Evolutionary conservation across 1,140 invertebrate genomes (phyloP).

Genomic region (Drosophila chauvacae): DNA sequence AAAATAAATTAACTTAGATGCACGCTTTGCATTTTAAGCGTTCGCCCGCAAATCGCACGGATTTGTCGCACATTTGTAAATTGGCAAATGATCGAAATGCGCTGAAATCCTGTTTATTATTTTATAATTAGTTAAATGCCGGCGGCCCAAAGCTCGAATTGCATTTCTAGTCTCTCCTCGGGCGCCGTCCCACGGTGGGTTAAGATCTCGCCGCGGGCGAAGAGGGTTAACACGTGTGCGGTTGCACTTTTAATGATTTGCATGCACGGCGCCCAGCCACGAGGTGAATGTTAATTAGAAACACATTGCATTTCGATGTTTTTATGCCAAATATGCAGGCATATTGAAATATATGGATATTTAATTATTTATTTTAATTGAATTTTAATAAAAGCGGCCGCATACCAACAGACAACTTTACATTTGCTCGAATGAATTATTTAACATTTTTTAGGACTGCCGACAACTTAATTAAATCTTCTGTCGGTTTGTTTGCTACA

Average conservation of each 20-base stretch:
- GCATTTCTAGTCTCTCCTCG: slow-evolving; percentile 39
- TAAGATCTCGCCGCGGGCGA: slow-evolving; percentile 12
- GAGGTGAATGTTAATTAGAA: slow-evolving; percentile 74
- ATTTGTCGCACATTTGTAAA: slow-evolving; percentile 77
- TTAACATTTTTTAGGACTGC: not conserved
- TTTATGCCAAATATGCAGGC: slow-evolving; percentile 14
- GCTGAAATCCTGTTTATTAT: slow-evolving; percentile 78
- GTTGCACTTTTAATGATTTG: slow-evolving; percentile 60
- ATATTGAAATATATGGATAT: slow-evolving; percentile 42
- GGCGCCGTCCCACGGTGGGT: not conserved
- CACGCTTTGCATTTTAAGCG: slow-evolving; percentile 67
- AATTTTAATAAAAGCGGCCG: slow-evolving; percentile 43
- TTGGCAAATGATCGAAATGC: slow-evolving; percentile 71
- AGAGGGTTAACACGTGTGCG: slow-evolving; percentile 32
- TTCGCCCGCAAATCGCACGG: slow-evolving; percentile 56
- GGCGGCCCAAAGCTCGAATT: slow-evolving; percentile 58
- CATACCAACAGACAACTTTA: slow-evolving; percentile 7
- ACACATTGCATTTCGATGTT: slow-evolving; percentile 18
- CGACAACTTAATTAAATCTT: slow-evolving; percentile 33
- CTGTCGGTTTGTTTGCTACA: not conserved
- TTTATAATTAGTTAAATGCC: slow-evolving; percentile 76
- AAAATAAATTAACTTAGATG: slow-evolving; percentile 76
- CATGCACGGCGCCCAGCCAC: slow-evolving; percentile 25
- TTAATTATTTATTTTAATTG: slow-evolving; percentile 77
- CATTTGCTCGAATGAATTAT: slow-evolving; percentile 31